These are phyloP conservation scores for Planiliza haematocheilus DNA, from an alignment of 2,113 vertebrate species.

Conservation along the genomic window DNA sequence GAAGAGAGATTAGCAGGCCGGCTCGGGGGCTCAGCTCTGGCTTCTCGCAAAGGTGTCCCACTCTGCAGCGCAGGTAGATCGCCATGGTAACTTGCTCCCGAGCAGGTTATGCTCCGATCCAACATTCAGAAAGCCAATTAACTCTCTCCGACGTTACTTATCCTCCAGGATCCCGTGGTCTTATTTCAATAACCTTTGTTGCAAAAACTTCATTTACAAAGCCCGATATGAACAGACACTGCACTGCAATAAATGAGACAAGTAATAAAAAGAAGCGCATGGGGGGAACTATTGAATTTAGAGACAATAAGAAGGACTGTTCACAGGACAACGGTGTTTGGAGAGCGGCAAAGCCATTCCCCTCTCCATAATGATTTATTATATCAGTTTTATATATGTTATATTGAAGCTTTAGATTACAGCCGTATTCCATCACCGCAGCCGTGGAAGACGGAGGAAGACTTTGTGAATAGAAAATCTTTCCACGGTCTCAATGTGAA, in stretches of 20 bases:
- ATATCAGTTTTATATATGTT: constrained; percentile 71
- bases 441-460: constrained; percentile 17
- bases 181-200: constrained; percentile 82
- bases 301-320: constrained; percentile 77
- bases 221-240: constrained; percentile 70
- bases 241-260: constrained; percentile 78
- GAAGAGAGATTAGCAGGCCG: constrained; percentile 34
- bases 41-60: constrained; percentile 43
- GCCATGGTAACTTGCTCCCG: constrained; percentile 68
- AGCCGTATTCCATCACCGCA: constrained; percentile 56
- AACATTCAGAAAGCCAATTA: constrained; percentile 74
- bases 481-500: constrained; percentile 28
- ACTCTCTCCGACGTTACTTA: constrained; percentile 71
- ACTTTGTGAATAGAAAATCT: constrained; percentile 50
- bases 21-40: constrained; percentile 5
- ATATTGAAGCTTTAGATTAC: constrained; percentile 63
- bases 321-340: constrained; percentile 73
- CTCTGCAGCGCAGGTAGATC: constrained; percentile 51
- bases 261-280: constrained; percentile 78
- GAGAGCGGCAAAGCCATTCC: constrained; percentile 53
- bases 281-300: constrained; percentile 74
- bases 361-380: constrained; percentile 77
- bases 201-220: constrained; percentile 80
- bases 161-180: constrained; percentile 71
- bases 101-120: constrained; percentile 45